phyloP scores from a whole-genome alignment of 2,888 invertebrate species.

The Cantharis flavilabris region DNA sequence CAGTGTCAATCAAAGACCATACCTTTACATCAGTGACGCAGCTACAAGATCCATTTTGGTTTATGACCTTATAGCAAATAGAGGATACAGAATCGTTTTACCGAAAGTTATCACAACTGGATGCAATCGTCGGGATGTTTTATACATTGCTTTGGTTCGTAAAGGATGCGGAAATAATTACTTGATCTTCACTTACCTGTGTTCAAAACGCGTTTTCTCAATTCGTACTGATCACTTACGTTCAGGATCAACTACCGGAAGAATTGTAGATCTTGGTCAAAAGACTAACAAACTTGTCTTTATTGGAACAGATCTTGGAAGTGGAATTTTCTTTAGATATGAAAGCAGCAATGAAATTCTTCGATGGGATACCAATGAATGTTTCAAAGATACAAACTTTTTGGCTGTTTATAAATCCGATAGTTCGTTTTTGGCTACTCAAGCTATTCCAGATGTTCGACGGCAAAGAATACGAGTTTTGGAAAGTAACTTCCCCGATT shows the following conservation, averaged over 20 bases:
- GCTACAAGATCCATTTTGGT: constrained; percentile 70
- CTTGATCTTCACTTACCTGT: constrained; percentile 67
- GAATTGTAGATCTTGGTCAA: constrained; percentile 59
- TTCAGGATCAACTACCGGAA: constrained; percentile 61
- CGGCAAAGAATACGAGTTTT: constrained; percentile 62
- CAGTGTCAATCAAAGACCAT: constrained; percentile 63
- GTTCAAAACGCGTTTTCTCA: constrained; percentile 66
- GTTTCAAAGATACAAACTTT: constrained; percentile 57
- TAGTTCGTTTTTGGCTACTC: constrained; percentile 62
- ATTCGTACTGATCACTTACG: constrained; percentile 67
- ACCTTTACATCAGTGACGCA: constrained; percentile 71
- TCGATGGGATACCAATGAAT: constrained; percentile 61
- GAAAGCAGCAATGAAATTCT: constrained; percentile 64
- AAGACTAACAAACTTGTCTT: constrained; percentile 64
- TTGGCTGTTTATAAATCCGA: constrained; percentile 60
- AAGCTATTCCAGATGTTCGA: constrained; percentile 63
- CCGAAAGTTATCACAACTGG: constrained; percentile 61
- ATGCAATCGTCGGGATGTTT: constrained; percentile 62
- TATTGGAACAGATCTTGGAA: constrained; percentile 66
- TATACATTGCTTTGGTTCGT: constrained; percentile 68
- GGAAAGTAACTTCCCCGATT: constrained; percentile 69
- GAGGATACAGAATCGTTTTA: constrained; percentile 67
- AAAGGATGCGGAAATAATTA: constrained; percentile 62
- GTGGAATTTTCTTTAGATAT: constrained; percentile 63
- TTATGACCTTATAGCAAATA: constrained; percentile 65